Evolutionary conservation across 2,797 vertebrate species (phyloP), one percentile per base, ranked within the genome.

Genomic region (Phoxinus dragarum): DNA sequence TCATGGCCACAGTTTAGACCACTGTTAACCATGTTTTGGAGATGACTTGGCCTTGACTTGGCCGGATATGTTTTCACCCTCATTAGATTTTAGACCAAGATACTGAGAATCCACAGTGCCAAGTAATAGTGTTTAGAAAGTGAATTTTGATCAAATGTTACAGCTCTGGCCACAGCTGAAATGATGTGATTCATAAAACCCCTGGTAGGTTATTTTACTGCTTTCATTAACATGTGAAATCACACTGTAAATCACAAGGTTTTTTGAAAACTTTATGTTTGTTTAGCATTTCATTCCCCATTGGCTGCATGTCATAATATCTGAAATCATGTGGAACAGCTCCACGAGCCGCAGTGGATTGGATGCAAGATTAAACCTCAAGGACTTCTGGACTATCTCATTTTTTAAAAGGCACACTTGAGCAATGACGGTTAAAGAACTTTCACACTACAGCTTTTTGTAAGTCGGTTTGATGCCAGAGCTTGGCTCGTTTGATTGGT

Each of bases 161-260:
- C 61, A 74, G 66, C 49, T 3, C 61, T 88, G 83, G 85, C 89
- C 49, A 79, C 36, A 42, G 73, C 54, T 73, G 64, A 52, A 67
- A 69, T 79, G 52, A 84, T 52, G 64, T 84, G 71, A 84, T 86
- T 88, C 81, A 87, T 87, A 82, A 84, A 88, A 49, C 52, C 74
- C 34, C 66, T 56, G 76, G 47, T 86, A 68, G 72, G 40, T 44
- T 71, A 77, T 78, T 88, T 86, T 84, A 86, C 83, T 80, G 76
- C 81, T 69, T 85, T 87, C 84, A 86, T 87, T 86, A 84, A 79
- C 81, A 82, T 59, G 74, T 86, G 61, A 61, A 90, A 73, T 80
- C 27, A 34, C 83, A 64, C 72, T 79, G 67, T 86, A 90, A 86
- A 87, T 90, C 86, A 79, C 52, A 73, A 54, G 61, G 47, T 68